These are phyloP conservation scores for Acridotheres tristis DNA, from an alignment of 2,797 vertebrate genomes.

Conservation along the genomic window DNA sequence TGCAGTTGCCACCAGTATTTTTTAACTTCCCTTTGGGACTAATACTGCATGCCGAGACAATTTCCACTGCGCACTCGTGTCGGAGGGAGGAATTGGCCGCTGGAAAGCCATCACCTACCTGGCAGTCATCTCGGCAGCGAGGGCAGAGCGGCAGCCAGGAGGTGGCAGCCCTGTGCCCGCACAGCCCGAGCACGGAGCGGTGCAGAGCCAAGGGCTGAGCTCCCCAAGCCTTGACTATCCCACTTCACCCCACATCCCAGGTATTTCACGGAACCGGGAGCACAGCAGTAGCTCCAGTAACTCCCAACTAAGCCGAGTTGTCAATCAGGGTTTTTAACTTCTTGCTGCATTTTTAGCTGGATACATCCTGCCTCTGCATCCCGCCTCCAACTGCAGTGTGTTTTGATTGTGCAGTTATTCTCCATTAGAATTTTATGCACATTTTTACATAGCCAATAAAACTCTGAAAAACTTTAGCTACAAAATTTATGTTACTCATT, in stretches of 20 bases:
- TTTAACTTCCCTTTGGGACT: not conserved
- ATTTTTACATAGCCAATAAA: not conserved
- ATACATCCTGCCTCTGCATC: not conserved
- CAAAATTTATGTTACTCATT: not conserved
- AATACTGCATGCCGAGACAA: not conserved
- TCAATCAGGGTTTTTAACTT: not conserved
- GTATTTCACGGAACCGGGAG: not conserved
- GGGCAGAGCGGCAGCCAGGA: not conserved
- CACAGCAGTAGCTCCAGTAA: not conserved
- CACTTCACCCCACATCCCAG: not conserved
- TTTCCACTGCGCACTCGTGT: not conserved
- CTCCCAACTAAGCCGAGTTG: not conserved
- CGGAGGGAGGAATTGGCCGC: not conserved
- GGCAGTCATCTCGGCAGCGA: not conserved
- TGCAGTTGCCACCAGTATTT: not conserved
- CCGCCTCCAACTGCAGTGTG: rapidly evolving
- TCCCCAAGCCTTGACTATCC: not conserved
- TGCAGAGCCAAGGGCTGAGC: rapidly evolving
- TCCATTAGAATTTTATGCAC: not conserved
- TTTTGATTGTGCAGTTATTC: not conserved
- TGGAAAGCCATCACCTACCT: not conserved
- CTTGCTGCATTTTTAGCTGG: not conserved
- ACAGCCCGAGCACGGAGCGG: rapidly evolving
- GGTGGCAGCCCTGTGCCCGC: not conserved
- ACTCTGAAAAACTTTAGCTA: not conserved